A percentile compares a stretch with the other conserved stretches of the same genome.
phyloP scores from a whole-genome alignment of 2,888 invertebrate species.

The Octodonta nipae region DNA sequence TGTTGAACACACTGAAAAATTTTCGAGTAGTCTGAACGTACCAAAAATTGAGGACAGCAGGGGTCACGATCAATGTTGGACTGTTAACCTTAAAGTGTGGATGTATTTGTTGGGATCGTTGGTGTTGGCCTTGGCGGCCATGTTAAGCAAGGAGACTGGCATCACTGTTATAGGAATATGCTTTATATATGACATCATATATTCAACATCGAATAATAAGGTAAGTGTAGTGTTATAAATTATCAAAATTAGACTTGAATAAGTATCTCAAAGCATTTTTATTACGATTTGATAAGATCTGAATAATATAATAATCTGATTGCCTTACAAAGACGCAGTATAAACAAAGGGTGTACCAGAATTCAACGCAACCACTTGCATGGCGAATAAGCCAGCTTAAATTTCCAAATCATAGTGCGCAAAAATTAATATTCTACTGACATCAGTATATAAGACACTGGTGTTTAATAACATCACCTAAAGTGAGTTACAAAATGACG shows the following conservation, averaged over 20 bases:
- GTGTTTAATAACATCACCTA: too few relatives aligned
- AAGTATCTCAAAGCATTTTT: too few relatives aligned
- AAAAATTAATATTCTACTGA: too few relatives aligned
- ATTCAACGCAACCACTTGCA: background rate
- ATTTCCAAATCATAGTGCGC: too few relatives aligned
- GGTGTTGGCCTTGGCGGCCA: slow-evolving; percentile 53
- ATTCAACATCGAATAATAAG: slow-evolving; percentile 32
- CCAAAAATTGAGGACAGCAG: background rate
- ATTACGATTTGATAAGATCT: too few relatives aligned
- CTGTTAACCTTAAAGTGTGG: slow-evolving; percentile 29
- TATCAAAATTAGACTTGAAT: background rate
- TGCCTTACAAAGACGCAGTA: background rate
- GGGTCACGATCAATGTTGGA: background rate
- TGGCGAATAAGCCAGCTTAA: too few relatives aligned
- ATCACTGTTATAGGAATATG: slow-evolving; percentile 84
- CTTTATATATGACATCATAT: slow-evolving; percentile 71
- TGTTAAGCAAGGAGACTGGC: slow-evolving; percentile 91
- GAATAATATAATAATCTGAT: too few relatives aligned
- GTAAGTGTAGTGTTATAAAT: slow-evolving; percentile 13
- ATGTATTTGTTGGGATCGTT: slow-evolving; percentile 48
- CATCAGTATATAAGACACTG: too few relatives aligned
- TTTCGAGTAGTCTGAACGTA: slow-evolving; percentile 4
- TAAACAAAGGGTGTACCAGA: background rate
- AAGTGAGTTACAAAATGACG: too few relatives aligned
- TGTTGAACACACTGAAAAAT: slow-evolving; percentile 8